Conservation (phyloP, 2,888 invertebrate species). For the Pachycephus smyrnensis region DNA sequence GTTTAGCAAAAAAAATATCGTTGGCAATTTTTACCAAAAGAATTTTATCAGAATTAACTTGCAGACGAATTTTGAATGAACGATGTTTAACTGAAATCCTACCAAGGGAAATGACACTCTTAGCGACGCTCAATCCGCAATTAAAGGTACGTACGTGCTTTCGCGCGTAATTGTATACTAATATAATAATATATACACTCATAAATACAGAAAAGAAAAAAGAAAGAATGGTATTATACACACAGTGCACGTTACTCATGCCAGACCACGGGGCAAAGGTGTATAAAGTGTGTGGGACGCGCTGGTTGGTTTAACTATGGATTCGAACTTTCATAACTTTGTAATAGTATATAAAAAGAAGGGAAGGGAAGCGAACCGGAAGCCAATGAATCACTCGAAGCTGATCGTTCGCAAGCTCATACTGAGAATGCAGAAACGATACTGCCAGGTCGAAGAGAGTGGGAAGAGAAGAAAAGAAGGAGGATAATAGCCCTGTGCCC, state of each 20-base stretch:
- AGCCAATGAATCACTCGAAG: background rate
- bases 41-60: background rate
- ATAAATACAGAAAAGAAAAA: background rate
- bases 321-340: constrained; percentile 3
- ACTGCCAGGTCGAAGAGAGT: background rate
- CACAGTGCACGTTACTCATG: background rate
- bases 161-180: background rate
- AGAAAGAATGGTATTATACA: background rate
- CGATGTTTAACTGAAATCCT: background rate
- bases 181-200: background rate
- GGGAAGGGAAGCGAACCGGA: background rate
- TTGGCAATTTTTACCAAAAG: background rate
- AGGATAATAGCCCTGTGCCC: background rate
- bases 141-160: background rate
- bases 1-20: background rate
- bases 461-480: background rate
- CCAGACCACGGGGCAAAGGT: constrained; percentile 41
- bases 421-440: background rate
- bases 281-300: constrained; percentile 33
- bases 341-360: background rate
- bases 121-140: background rate
- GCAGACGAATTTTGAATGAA: background rate
- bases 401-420: background rate
- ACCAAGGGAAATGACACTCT: background rate
- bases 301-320: constrained; percentile 10